These are phyloP conservation scores for Willowsia nigromaculata DNA, from an alignment of 2,888 invertebrate species.

Conservation along the genomic window DNA sequence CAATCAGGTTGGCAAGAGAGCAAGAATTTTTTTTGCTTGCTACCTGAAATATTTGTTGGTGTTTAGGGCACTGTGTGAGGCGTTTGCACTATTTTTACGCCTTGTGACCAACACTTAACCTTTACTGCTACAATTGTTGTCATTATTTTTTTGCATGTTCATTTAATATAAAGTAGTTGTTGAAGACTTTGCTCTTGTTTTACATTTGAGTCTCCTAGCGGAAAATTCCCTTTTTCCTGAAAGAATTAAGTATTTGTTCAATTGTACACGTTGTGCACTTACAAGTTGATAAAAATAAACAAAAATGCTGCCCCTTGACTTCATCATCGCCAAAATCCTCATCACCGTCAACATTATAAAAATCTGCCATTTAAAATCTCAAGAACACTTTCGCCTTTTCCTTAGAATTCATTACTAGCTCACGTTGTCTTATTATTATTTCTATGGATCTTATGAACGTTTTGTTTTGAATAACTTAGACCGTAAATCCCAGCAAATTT, in stretches of 20 bases:
- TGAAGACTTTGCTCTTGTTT: neutral
- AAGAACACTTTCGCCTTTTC: conserved; percentile 68
- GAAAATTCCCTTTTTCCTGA: conserved; percentile 43
- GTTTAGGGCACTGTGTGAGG: neutral
- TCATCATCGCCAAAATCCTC: conserved; percentile 14
- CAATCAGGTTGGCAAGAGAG: conserved; percentile 10
- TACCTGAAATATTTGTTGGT: conserved; percentile 12
- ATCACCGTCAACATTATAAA: neutral
- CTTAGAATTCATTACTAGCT: neutral
- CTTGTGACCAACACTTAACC: conserved; percentile 65
- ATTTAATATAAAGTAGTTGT: neutral
- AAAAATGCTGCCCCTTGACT: conserved; percentile 20
- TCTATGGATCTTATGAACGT: neutral
- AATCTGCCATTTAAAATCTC: conserved; percentile 11
- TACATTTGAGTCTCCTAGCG: conserved; percentile 20
- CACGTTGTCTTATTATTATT: too few species aligned
- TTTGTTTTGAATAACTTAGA: neutral
- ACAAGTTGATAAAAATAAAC: conserved; percentile 1
- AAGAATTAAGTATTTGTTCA: neutral
- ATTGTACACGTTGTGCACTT: neutral
- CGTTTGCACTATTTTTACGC: conserved; percentile 70
- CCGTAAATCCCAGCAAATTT: neutral
- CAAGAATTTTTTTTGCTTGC: neutral
- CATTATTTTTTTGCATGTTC: conserved; percentile 27
- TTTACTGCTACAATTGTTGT: conserved; percentile 58